Base-by-base conservation (phyloP, 2,113 vertebrate species). In the Sebastes fasciatus region DNA sequence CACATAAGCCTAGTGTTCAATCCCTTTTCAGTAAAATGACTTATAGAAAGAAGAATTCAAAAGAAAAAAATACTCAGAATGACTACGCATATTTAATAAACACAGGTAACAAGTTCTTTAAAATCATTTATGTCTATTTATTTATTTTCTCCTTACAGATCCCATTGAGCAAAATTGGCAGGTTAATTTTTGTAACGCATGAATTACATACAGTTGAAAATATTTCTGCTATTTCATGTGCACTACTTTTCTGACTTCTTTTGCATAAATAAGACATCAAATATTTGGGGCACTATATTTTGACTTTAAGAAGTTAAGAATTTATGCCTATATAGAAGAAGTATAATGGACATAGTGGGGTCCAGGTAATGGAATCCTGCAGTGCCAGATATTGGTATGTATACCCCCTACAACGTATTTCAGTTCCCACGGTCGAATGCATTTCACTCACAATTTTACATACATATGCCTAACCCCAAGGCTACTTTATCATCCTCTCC, bases 11-110 rank as follows among this genome's bases (percentile, higher is more conserved):
- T 60, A 84, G 73, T 63, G 76, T 79, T 80, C 19, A 8, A 86
- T 89, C 11, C 63, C 62, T 64, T 84, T 83, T 74, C 12, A 84
- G 46, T 77, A 55, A 67, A 17, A 73, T 78, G n/a, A 84, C 66
- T 80, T 45, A 79, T 51, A 58, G 11, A 65, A 61, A 61, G 9
- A 58, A 61, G n/a, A 80, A 45, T 67, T 43, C 26, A 34, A 61
- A 54, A 68, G 9, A 65, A 71, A 76, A 67, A 64, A 42, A 64
- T 19, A 26, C 8, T 58, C 23, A 63, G 5, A 26, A 43, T 14
- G 8, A 74, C 12, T 42, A 82, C 61, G 11, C 8, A 75, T 7
- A 86, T 77, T 70, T 34, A 11, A 77, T 19, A 46, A 40, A 74
- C 70, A 74, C 12, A 74, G 58, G 16, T 65, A 64, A 74, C 19